A percentile compares a stretch with the other conserved stretches of the same genome.
Conservation (phyloP, 2,113 vertebrate genomes). For the Chinchilla lanigera region DNA sequence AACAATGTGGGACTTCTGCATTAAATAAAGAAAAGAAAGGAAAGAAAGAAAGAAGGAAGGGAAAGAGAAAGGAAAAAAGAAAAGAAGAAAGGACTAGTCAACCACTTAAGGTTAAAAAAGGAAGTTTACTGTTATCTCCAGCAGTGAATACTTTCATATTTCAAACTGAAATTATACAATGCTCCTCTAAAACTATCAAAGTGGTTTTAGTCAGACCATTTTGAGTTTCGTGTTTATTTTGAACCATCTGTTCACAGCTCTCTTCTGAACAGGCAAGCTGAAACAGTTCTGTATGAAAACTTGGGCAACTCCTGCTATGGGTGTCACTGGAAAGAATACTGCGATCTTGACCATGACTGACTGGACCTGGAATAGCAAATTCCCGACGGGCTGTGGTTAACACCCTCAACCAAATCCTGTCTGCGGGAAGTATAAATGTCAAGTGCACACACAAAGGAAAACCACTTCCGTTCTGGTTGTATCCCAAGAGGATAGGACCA, state of each 20-base stretch:
- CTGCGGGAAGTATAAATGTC: neutral
- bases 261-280: neutral
- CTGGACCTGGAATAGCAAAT: neutral
- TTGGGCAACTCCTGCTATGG: neutral
- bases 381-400: neutral
- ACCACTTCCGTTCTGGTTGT: neutral
- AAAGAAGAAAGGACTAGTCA: neutral
- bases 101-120: neutral
- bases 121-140: slow-evolving; percentile 2
- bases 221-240: slow-evolving; percentile 57
- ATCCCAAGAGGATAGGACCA: neutral
- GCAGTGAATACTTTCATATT: slow-evolving; percentile 59
- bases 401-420: neutral
- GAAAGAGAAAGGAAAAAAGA: neutral
- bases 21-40: neutral
- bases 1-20: neutral
- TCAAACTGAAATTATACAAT: slow-evolving; percentile 54
- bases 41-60: neutral
- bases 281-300: neutral
- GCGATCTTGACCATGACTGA: neutral
- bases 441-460: neutral
- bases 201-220: slow-evolving; percentile 46
- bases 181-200: slow-evolving; percentile 48
- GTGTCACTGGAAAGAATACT: neutral
- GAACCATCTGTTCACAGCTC: neutral